These are phyloP conservation scores for Acanthornis magna DNA, from an alignment of 2,797 vertebrate genomes.

Conservation along the genomic window DNA sequence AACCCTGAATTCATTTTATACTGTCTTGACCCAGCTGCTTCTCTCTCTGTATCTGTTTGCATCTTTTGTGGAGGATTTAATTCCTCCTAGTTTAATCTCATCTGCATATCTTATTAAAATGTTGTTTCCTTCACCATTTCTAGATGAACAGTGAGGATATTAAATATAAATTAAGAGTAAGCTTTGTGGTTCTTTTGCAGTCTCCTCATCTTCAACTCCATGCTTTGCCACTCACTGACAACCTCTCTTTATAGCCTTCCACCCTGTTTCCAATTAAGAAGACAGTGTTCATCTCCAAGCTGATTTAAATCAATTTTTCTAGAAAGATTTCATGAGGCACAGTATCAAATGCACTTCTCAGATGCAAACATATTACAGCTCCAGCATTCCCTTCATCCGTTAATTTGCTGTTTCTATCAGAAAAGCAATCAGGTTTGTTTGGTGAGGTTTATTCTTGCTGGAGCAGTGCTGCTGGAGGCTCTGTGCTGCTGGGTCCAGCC, in stretches of 20 bases:
- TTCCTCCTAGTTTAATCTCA: not conserved
- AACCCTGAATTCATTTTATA: not conserved
- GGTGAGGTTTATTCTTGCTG: constrained; percentile 40
- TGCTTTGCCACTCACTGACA: constrained; percentile 12
- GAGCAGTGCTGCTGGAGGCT: not conserved
- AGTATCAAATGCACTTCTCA: constrained; percentile 32
- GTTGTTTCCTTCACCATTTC: not conserved
- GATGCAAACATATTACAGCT: constrained; percentile 47
- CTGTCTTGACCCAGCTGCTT: not conserved
- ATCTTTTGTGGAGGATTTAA: not conserved
- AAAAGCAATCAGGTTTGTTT: constrained; percentile 56
- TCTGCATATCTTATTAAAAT: not conserved
- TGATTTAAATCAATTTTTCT: constrained; percentile 60
- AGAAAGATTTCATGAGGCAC: constrained; percentile 46
- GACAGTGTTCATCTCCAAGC: not conserved
- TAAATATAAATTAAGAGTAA: not conserved
- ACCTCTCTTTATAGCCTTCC: not conserved
- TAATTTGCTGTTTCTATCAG: constrained; percentile 58
- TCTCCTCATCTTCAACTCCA: not conserved
- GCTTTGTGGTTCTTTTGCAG: not conserved
- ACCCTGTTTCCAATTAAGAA: constrained; percentile 38
- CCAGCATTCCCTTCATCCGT: not conserved
- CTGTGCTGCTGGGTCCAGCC: not conserved
- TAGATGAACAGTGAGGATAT: not conserved
- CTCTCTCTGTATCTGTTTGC: not conserved